Evolutionary conservation across 1,140 invertebrate genomes (phyloP).

Genomic region (Drosophila ercepeae): DNA sequence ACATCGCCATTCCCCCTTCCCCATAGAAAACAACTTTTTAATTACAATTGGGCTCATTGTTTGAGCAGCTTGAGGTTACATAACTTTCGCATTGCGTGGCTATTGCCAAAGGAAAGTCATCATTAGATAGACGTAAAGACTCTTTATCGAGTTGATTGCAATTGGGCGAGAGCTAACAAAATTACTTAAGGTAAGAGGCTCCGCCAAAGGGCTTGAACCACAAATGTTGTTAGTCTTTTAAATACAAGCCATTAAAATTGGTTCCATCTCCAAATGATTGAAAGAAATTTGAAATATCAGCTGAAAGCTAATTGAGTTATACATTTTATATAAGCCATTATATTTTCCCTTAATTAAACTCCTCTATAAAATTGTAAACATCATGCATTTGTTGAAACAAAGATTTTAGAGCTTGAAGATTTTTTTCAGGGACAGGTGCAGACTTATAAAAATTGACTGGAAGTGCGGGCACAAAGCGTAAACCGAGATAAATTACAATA

Average conservation of each 20-base stretch:
- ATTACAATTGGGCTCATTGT: constrained; percentile 70
- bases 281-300: background rate
- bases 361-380: too few species aligned
- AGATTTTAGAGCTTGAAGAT: background rate
- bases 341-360: background rate
- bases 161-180: constrained; percentile 9
- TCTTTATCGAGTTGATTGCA: constrained; percentile 27
- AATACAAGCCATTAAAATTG: background rate
- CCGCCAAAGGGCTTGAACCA: background rate
- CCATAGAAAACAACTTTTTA: constrained; percentile 57
- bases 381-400: too few species aligned
- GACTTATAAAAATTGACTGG: constrained; percentile 50
- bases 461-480: constrained; percentile 72
- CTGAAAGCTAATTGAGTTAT: background rate
- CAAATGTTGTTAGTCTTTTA: background rate
- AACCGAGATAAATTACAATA: constrained; percentile 77
- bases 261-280: background rate
- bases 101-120: constrained; percentile 53
- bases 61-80: constrained; percentile 46
- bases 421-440: constrained; percentile 17
- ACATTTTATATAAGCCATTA: background rate
- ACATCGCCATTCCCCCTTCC: constrained; percentile 57
- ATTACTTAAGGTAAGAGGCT: background rate
- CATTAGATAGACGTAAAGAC: constrained; percentile 64
- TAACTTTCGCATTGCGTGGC: constrained; percentile 48